phyloP scores from a whole-genome alignment of 2,797 vertebrate genomes.

The Miopithecus talapoin region DNA sequence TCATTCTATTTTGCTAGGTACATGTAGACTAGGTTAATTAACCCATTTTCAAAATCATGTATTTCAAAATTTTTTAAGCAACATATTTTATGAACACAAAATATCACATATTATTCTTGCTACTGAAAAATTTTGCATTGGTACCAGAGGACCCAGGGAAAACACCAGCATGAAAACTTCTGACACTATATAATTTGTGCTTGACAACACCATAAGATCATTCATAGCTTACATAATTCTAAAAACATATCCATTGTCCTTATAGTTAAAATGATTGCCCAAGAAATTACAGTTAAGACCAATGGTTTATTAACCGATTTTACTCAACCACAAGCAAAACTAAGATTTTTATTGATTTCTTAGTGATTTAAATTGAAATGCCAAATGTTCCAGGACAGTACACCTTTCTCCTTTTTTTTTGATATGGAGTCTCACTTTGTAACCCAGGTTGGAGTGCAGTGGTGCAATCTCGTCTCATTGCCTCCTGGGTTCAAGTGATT shows the following conservation, averaged over 20 bases:
- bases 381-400: neutral
- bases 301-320: constrained; percentile 9
- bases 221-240: neutral
- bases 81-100: constrained; percentile 18
- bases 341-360: constrained; percentile 6
- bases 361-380: neutral
- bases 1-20: neutral
- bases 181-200: neutral
- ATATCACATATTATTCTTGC: neutral
- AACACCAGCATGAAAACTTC: neutral
- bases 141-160: neutral
- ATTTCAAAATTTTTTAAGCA: neutral
- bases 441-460: neutral
- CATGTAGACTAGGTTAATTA: constrained; percentile 32
- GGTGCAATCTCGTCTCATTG: neutral
- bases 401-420: neutral
- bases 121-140: neutral
- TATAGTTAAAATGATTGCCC: neutral
- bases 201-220: neutral
- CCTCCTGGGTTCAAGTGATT: neutral
- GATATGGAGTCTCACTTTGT: neutral
- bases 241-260: neutral
- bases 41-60: neutral
- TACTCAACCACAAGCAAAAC: neutral
- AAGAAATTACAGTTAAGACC: neutral